These are phyloP conservation scores for Stramonita haemastoma DNA, from an alignment of 2,888 invertebrate species.

Conservation along the genomic window DNA sequence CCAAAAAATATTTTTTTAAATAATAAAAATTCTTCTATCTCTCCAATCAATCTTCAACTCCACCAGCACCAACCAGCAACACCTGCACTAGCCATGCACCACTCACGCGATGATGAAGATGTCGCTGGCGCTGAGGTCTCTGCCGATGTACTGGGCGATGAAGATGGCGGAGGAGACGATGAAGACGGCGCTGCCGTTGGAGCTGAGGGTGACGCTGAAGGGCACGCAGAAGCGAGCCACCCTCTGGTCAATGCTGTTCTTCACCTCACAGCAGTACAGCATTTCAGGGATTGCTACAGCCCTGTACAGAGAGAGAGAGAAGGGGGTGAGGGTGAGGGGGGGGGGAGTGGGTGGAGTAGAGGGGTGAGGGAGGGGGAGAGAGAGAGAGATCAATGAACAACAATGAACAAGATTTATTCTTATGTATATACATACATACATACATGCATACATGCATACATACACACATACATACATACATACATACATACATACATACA, in stretches of 20 bases:
- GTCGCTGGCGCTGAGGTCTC: slow-evolving; percentile 53
- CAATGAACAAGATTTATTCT: not conserved
- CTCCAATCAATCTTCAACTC: not conserved
- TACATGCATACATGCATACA: slow-evolving; percentile 2
- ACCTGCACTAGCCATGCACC: not conserved
- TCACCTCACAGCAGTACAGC: slow-evolving; percentile 62
- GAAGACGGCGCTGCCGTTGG: slow-evolving; percentile 70
- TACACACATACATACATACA: slow-evolving; percentile 16
- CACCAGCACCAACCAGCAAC: not conserved
- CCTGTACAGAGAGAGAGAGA: slow-evolving; percentile 2
- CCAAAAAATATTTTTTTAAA: no score
- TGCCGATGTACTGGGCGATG: slow-evolving; percentile 61
- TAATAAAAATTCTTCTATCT: no score
- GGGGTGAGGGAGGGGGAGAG: no score
- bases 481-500: not conserved
- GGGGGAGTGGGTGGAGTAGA: no score
- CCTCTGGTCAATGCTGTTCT: slow-evolving; percentile 63
- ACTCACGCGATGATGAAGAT: slow-evolving; percentile 64
- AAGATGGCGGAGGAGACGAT: slow-evolving; percentile 67
- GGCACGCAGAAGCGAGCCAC: slow-evolving; percentile 67
- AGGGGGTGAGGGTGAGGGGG: no score
- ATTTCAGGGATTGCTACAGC: slow-evolving; percentile 62
- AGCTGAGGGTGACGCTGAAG: slow-evolving; percentile 69
- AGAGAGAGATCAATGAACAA: no score
- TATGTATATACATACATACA: not conserved